These are phyloP conservation scores for Aeoliscus strigatus DNA, from an alignment of 2,797 vertebrate genomes.

Conservation along the genomic window DNA sequence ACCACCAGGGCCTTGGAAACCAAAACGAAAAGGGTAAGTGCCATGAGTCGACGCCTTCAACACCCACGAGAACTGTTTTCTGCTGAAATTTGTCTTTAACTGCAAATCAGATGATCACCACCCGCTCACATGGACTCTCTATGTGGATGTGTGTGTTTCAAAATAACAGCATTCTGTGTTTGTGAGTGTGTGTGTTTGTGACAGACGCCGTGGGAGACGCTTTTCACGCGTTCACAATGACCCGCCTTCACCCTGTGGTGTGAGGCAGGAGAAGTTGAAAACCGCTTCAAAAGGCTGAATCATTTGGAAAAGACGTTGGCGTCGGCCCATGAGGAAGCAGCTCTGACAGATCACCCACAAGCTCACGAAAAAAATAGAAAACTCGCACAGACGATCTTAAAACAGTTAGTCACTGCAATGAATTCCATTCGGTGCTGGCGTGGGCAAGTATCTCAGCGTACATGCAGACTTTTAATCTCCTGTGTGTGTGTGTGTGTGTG, in stretches of 20 bases:
- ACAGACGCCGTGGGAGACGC: too few species aligned
- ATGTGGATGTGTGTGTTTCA: too few species aligned
- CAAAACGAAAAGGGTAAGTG: too few species aligned
- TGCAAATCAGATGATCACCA: too few species aligned
- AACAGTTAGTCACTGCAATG: slow-evolving; percentile 10
- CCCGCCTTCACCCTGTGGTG: neutral
- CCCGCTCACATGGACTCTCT: too few species aligned
- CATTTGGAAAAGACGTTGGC: slow-evolving; percentile 24
- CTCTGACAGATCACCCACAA: slow-evolving; percentile 15
- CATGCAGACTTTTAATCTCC: too few species aligned
- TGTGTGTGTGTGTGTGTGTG: neutral
- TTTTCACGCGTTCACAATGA: slow-evolving; percentile 1
- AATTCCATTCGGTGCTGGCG: slow-evolving; percentile 21
- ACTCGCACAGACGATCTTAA: slow-evolving; percentile 11
- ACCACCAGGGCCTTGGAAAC: too few species aligned
- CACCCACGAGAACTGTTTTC: too few species aligned
- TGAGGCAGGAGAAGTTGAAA: slow-evolving; percentile 5
- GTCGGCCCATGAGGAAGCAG: slow-evolving; percentile 6
- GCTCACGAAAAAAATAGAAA: slow-evolving; percentile 22
- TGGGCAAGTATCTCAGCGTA: neutral
- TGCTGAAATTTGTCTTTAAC: too few species aligned
- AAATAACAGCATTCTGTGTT: too few species aligned
- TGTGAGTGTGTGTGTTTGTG: neutral
- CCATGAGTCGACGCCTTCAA: too few species aligned
- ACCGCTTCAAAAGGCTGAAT: slow-evolving; percentile 14